phyloP scores from a whole-genome alignment of 1,140 invertebrate genomes.

The Paramacrobiotus metropolitanus region DNA sequence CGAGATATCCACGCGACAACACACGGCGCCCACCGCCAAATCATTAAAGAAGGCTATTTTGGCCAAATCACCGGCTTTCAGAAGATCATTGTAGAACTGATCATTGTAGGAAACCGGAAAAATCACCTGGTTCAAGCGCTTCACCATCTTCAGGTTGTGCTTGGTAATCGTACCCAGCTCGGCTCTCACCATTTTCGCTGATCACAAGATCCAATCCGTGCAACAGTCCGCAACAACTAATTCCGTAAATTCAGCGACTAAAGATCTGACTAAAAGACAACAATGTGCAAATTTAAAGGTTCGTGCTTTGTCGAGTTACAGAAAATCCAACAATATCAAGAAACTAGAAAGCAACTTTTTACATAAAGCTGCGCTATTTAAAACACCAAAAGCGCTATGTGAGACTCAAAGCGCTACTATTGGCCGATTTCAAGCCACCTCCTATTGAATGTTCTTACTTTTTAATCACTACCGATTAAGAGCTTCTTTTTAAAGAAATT shows the following conservation, averaged over 20 bases:
- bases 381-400: too few species aligned
- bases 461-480: too few species aligned
- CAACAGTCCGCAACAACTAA: too few species aligned
- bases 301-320: too few species aligned
- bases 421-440: too few species aligned
- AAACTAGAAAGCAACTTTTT: too few species aligned
- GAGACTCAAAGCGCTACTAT: too few species aligned
- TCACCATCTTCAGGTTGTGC: slow-evolving; percentile 88
- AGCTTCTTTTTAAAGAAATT: too few species aligned
- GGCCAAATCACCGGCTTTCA: slow-evolving; percentile 63
- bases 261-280: neutral
- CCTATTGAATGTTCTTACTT: too few species aligned
- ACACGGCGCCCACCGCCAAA: slow-evolving; percentile 92
- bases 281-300: too few species aligned
- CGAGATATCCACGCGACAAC: slow-evolving; percentile 75
- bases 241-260: neutral
- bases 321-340: too few species aligned
- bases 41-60: slow-evolving; percentile 99
- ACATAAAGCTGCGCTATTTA: too few species aligned
- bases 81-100: slow-evolving; percentile 58
- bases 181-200: slow-evolving; percentile 50
- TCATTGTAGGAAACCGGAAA: slow-evolving; percentile 98
- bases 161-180: slow-evolving; percentile 94
- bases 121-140: slow-evolving; percentile 85
- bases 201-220: slow-evolving; percentile 96